A percentile compares a stretch with the other conserved stretches of the same genome.
phyloP scores from a whole-genome alignment of 1,140 invertebrate genomes.

The Andricus grossulariae region DNA sequence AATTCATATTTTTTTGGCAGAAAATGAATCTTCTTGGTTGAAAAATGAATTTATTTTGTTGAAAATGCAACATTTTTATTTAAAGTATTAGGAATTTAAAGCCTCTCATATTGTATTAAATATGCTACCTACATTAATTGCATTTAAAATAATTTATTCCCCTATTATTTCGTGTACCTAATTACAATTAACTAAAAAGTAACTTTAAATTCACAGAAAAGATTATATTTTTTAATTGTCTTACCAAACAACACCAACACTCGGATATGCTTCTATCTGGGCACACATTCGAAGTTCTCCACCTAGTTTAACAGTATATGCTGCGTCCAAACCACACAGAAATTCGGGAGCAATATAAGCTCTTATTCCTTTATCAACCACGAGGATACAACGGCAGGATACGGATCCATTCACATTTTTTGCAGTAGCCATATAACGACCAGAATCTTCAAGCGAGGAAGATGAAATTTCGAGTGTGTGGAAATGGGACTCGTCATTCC shows the following conservation, averaged over 20 bases:
- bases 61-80: no score
- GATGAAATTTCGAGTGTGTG: constrained; percentile 89
- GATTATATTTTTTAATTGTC: background rate
- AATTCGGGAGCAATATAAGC: constrained; percentile 89
- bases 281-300: constrained; percentile 82
- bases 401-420: constrained; percentile 89
- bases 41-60: no score
- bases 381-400: constrained; percentile 86
- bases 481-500: constrained; percentile 83
- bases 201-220: no score
- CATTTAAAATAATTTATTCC: no score
- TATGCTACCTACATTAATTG: no score
- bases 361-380: constrained; percentile 90
- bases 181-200: no score
- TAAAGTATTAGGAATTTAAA: no score
- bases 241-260: constrained; percentile 88
- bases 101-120: no score
- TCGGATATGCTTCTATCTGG: constrained; percentile 87
- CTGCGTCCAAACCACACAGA: constrained; percentile 80
- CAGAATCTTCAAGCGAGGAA: constrained; percentile 86
- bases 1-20: no score
- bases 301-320: constrained; percentile 76
- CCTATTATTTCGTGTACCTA: no score
- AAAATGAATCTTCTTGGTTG: no score
- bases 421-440: constrained; percentile 87